Base-by-base conservation (phyloP, 2,888 invertebrate species). In the Choristoneura rosaceana region DNA sequence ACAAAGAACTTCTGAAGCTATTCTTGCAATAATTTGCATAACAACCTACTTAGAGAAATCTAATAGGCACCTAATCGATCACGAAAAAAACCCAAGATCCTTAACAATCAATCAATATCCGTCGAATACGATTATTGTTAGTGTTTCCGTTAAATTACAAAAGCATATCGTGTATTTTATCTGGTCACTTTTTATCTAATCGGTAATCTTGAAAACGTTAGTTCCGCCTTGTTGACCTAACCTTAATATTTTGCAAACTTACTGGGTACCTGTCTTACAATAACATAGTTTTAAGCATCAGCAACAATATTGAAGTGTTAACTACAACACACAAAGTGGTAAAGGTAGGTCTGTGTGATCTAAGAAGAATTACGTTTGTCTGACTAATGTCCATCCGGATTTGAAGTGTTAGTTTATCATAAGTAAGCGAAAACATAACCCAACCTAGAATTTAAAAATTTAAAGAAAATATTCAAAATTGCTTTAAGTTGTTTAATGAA, bases 151-250 rank as follows among this genome's bases (percentile, higher is more conserved):
- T 61, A 61, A 41, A 12, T 43, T 61, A 61, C 43, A 41, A 61
- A 43, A 12, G 17, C 17, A 25, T 61, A 43, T 43, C 61, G 43
- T 43, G 17, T 43, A 25, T 61, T 17, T 61, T 43, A 61, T 61
- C 61, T 43, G 14, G 55, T 17, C 17, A 43, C 5, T 43, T 61
- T 61, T 12, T 61, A 61, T 61, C 61, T 61, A 43, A 61, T 61
- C 61, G 15, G 8, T 25, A 17, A 17, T 17, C 17, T 17, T 43
- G 61, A 43, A 15, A 61, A 61, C 41, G 17, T 43, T 10, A 14
- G 5, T 61, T 61, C 61, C 61, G 43, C 43, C 43, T 61, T 17
- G 17, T 61, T 61, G 15, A 43, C 41, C 38, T 41, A 34, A 41
- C 38, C 41, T 38, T 10, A 41, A n/a, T 45, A 15, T 12, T 55